A percentile compares a stretch with the other conserved stretches of the same genome.
phyloP scores from a whole-genome alignment of 2,888 invertebrate species.

The Sarcophaga rosellei region DNA sequence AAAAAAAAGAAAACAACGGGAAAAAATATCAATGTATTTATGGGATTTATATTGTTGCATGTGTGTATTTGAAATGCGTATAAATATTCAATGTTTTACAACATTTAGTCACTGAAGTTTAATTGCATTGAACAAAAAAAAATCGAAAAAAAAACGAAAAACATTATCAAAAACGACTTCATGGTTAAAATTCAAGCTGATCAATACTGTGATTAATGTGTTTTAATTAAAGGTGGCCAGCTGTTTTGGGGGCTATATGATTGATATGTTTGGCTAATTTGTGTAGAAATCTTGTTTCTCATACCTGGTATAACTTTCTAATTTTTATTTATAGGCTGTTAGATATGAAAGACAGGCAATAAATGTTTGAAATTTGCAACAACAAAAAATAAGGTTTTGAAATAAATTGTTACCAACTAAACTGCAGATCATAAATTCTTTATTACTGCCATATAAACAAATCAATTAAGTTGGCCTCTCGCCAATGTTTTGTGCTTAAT shows the following conservation, averaged over 20 bases:
- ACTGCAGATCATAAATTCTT: too few species aligned
- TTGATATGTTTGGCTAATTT: too few species aligned
- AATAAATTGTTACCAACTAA: too few species aligned
- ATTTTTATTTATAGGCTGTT: too few species aligned
- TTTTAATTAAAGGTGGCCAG: conserved; percentile 44
- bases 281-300: too few species aligned
- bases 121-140: conserved; percentile 52
- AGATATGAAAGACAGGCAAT: too few species aligned
- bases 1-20: conserved; percentile 14
- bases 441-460: too few species aligned
- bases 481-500: too few species aligned
- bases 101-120: conserved; percentile 59
- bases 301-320: too few species aligned
- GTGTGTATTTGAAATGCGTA: conserved; percentile 6
- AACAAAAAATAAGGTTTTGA: too few species aligned
- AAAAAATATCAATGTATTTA: conserved; percentile 21
- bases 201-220: conserved; percentile 59
- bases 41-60: neutral
- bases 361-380: too few species aligned
- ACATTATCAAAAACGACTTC: conserved; percentile 10
- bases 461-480: too few species aligned
- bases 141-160: conserved; percentile 1
- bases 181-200: conserved; percentile 4
- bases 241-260: neutral
- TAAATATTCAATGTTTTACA: conserved; percentile 44